These are phyloP conservation scores for Propithecus perrieri DNA, from an alignment of 2,797 vertebrate genomes.

Conservation along the genomic window DNA sequence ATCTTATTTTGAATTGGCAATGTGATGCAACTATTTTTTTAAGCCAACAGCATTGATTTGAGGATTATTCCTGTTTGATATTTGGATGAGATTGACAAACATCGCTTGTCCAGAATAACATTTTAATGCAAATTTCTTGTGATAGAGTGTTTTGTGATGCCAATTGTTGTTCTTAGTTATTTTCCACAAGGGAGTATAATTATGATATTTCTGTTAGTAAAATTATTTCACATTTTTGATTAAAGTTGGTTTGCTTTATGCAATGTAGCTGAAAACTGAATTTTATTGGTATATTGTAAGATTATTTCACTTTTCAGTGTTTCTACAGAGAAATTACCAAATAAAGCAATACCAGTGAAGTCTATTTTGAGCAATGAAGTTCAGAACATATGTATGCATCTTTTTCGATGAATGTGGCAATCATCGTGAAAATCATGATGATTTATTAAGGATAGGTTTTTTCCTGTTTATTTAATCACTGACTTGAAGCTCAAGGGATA, in stretches of 20 bases:
- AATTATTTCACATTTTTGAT: slow-evolving; percentile 48
- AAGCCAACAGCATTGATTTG: slow-evolving; percentile 47
- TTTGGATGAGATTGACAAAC: slow-evolving; percentile 57
- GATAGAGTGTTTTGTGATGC: slow-evolving; percentile 39
- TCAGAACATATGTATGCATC: neutral
- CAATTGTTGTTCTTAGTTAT: slow-evolving; percentile 52
- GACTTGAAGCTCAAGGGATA: neutral
- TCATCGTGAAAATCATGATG: neutral
- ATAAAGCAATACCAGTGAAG: neutral
- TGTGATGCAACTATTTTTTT: slow-evolving; percentile 40
- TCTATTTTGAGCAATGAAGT: neutral
- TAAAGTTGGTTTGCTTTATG: slow-evolving; percentile 59
- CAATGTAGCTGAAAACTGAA: slow-evolving; percentile 35
- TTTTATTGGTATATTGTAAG: neutral
- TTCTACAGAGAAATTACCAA: slow-evolving; percentile 48
- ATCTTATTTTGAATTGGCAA: slow-evolving; percentile 43
- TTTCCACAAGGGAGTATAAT: slow-evolving; percentile 41
- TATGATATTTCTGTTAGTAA: slow-evolving; percentile 38
- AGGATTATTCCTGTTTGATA: slow-evolving; percentile 61
- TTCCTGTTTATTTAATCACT: neutral
- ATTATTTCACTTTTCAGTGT: slow-evolving; percentile 9
- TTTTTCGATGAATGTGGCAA: slow-evolving; percentile 5
- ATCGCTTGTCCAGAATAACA: slow-evolving; percentile 54
- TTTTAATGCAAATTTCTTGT: slow-evolving; percentile 55
- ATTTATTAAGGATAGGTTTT: neutral